A percentile compares a stretch with the other conserved stretches of the same genome.
Conservation (phyloP, 2,797 vertebrate genomes). For the Leptodactylus fallax region DNA sequence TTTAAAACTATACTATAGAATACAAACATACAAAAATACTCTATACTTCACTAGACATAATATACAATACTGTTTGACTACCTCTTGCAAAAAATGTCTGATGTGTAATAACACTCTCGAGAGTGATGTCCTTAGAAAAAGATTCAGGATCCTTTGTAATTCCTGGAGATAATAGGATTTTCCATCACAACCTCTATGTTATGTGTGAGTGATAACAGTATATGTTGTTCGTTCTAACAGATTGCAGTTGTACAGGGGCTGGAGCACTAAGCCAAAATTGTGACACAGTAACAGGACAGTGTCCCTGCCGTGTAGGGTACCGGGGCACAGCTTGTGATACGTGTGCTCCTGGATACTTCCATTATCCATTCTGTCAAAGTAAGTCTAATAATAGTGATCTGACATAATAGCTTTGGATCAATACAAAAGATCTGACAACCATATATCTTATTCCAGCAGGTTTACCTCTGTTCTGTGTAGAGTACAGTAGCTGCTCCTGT, state of each 20-base stretch:
- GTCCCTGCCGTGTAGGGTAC: constrained; percentile 68
- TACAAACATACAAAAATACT: too few species aligned
- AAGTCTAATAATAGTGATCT: too few species aligned
- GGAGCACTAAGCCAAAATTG: constrained; percentile 64
- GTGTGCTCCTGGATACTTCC: constrained; percentile 67
- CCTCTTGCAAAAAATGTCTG: too few species aligned
- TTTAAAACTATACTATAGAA: too few species aligned
- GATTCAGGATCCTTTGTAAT: neutral
- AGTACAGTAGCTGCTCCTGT: neutral
- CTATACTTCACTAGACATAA: too few species aligned
- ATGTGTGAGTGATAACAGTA: too few species aligned
- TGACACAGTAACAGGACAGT: constrained; percentile 59
- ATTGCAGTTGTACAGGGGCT: constrained; percentile 48
- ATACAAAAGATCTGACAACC: too few species aligned
- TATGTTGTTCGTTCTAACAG: constrained; percentile 64
- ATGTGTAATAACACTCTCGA: too few species aligned
- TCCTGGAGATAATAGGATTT: neutral
- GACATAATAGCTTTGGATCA: too few species aligned
- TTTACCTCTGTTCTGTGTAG: neutral
- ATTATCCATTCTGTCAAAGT: constrained; percentile 71
- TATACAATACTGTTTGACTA: too few species aligned
- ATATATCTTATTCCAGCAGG: neutral
- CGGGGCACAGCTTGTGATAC: constrained; percentile 66
- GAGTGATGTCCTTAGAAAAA: too few species aligned
- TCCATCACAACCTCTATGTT: neutral